These are phyloP conservation scores for Zosterops pallidus DNA, from an alignment of 2,113 vertebrate species.

Conservation along the genomic window DNA sequence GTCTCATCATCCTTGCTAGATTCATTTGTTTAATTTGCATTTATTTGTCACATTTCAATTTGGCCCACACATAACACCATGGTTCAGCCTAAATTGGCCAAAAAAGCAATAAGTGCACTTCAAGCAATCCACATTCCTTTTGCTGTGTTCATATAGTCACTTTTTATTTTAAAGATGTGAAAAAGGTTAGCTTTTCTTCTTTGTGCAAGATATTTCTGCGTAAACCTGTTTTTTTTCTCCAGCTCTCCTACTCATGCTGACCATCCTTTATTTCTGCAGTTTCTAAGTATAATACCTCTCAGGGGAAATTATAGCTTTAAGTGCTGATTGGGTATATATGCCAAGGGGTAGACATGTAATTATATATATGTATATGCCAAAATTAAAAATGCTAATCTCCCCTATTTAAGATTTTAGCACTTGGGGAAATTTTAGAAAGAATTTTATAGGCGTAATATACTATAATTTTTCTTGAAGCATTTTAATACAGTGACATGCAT, in stretches of 20 bases:
- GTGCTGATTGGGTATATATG: neutral
- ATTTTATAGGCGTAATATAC: neutral
- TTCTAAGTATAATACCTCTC: neutral
- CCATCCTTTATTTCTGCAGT: neutral
- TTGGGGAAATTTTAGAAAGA: neutral
- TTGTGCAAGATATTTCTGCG: neutral
- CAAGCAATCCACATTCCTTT: neutral
- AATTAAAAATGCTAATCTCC: neutral
- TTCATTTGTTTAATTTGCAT: neutral
- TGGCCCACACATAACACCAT: neutral
- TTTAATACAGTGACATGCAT: neutral
- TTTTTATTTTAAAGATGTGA: neutral
- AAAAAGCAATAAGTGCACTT: neutral
- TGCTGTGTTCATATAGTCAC: neutral
- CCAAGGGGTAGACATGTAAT: neutral
- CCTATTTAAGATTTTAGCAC: neutral
- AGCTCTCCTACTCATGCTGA: neutral
- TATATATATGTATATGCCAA: neutral
- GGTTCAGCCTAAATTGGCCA: neutral
- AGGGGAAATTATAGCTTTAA: neutral
- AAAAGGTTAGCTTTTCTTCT: neutral
- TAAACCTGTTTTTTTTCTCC: neutral
- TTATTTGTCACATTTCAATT: neutral
- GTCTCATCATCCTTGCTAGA: neutral
- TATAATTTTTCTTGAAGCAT: neutral